Evolutionary conservation across 2,797 vertebrate species (phyloP).

Genomic region (Lithobates pipiens): DNA sequence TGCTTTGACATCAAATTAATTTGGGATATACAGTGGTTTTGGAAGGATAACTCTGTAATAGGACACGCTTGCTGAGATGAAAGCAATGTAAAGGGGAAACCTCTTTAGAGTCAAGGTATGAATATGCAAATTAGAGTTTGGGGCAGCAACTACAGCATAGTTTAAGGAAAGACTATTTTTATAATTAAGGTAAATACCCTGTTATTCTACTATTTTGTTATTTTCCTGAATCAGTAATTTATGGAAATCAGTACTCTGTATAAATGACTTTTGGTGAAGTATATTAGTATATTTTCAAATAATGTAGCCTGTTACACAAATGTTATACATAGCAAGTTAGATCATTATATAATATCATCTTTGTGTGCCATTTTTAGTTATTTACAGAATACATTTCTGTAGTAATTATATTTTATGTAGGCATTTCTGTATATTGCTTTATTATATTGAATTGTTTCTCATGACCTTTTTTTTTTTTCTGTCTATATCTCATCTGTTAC

Average conservation of each 20-base stretch:
- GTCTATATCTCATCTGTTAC: background rate
- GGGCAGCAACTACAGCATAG: background rate
- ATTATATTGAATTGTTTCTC: background rate
- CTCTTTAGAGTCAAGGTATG: background rate
- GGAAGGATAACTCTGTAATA: background rate
- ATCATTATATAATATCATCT: background rate
- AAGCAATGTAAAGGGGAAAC: background rate
- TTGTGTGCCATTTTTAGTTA: background rate
- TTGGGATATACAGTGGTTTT: background rate
- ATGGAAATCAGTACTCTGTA: background rate
- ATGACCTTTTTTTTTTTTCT: background rate
- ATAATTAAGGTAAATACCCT: background rate
- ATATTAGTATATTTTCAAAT: background rate
- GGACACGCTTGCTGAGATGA: background rate
- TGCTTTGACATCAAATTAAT: background rate
- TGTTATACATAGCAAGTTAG: background rate
- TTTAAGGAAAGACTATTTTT: background rate
- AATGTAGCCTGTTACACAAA: background rate
- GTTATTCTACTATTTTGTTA: background rate
- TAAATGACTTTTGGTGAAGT: background rate
- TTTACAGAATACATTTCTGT: background rate
- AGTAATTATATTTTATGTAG: background rate
- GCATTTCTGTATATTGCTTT: background rate
- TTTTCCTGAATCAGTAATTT: background rate
- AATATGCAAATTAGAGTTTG: background rate